These are phyloP conservation scores for Edolisoma coerulescens DNA, from an alignment of 2,113 vertebrate species.

Conservation along the genomic window DNA sequence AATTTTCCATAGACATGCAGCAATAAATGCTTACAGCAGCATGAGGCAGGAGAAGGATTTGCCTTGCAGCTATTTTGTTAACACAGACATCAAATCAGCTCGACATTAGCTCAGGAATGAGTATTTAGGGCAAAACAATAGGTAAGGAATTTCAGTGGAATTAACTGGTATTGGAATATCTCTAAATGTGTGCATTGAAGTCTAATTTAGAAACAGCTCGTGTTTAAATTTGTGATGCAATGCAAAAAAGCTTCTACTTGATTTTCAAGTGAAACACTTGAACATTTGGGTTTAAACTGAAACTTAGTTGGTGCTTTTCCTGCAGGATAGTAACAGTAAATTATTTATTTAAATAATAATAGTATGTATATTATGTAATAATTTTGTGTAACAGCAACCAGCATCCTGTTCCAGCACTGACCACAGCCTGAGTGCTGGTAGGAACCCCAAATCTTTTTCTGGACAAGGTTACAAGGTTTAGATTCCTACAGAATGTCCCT, in stretches of 20 bases:
- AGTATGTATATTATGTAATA: background rate
- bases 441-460: background rate
- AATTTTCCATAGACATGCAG: background rate
- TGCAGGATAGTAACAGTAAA: background rate
- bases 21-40: background rate
- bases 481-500: background rate
- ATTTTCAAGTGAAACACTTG: background rate
- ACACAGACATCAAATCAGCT: background rate
- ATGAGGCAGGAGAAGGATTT: background rate
- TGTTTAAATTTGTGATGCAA: background rate
- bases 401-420: background rate
- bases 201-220: background rate
- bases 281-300: background rate
- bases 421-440: background rate
- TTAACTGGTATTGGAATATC: background rate
- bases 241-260: background rate
- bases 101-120: background rate
- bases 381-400: background rate
- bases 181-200: background rate
- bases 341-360: background rate
- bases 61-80: background rate
- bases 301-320: background rate
- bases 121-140: background rate
- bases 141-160: background rate
- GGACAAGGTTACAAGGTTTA: background rate